Evolutionary conservation across 2,113 vertebrate species (phyloP).

Genomic region (Solenodon paradoxus): DNA sequence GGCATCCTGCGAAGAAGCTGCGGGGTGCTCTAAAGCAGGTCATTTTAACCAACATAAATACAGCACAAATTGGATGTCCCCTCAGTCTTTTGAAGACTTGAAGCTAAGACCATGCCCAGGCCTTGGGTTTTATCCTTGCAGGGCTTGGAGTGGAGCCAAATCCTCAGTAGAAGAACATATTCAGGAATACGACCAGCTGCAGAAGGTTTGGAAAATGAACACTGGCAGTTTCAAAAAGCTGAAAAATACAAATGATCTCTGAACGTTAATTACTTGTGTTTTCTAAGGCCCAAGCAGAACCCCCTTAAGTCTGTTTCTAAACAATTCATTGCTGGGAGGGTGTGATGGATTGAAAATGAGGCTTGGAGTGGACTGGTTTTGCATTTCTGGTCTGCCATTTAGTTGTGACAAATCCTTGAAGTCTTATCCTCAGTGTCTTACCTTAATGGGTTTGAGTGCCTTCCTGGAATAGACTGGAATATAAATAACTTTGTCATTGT

Average conservation of each 20-base stretch:
- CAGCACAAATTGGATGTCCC: slow-evolving; percentile 57
- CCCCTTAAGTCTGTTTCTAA: neutral
- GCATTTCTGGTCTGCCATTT: neutral
- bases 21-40: slow-evolving; percentile 39
- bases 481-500: neutral
- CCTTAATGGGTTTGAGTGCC: neutral
- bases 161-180: slow-evolving; percentile 65
- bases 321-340: neutral
- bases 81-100: slow-evolving; percentile 51
- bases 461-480: neutral
- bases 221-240: slow-evolving; percentile 1
- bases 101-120: neutral
- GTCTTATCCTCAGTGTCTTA: neutral
- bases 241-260: slow-evolving; percentile 7
- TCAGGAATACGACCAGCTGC: slow-evolving; percentile 41
- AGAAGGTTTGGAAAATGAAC: slow-evolving; percentile 35
- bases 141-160: slow-evolving; percentile 48
- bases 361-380: neutral
- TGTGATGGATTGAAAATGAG: neutral
- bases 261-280: slow-evolving; percentile 34
- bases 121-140: slow-evolving; percentile 45
- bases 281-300: neutral
- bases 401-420: neutral
- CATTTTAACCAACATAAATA: slow-evolving; percentile 62
- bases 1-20: neutral